Base-by-base conservation (phyloP, 1,140 invertebrate species). In the Lucilia cuprina region DNA sequence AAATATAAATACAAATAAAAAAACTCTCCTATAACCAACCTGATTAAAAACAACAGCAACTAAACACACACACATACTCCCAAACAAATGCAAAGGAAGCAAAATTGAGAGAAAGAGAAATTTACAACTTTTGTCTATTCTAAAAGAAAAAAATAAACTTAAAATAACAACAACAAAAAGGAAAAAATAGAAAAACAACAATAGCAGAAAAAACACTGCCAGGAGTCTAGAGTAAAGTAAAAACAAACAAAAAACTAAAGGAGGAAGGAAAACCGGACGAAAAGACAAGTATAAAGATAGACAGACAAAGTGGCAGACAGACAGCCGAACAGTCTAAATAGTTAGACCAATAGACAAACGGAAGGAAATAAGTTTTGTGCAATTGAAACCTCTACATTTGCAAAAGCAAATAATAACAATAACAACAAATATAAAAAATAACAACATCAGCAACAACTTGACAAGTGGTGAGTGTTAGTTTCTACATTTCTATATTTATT, bases 321-420 rank as follows among this genome's bases (percentile, higher is more conserved):
- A 60, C 55, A 60, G 55, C 5, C 55, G 8, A 2, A 60, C 55
- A 17, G 55, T 8, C 5, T 10, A 41, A 41, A n/a, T 7, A 17
- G 55, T 14, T n/a, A 60, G 55, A 60, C 55, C 13, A n/a, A 60
- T 17, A n/a, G 55, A 60, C 14, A 60, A n/a, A 60, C 55, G 21
- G 60, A 70, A 19, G 21, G 65, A 21, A 19, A 21, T 25, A 70
- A 19, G 17, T 19, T 78, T 49, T 47, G 17, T 50, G 77, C 77
- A 80, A 80, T 80, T 80, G 77, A 80, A 49, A 49, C 41, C 13
- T 41, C 30, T 17, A 77, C 74, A 55, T 49, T 49, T 49, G 10
- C 41, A 10, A 41, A 2, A 41, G 41, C 41, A 41, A 41, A 41
- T 10, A 41, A 41, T 41, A 41, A 41, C 17, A 2, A 30, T 30